phyloP scores from a whole-genome alignment of 2,113 vertebrate genomes.

The Cervus canadensis region DNA sequence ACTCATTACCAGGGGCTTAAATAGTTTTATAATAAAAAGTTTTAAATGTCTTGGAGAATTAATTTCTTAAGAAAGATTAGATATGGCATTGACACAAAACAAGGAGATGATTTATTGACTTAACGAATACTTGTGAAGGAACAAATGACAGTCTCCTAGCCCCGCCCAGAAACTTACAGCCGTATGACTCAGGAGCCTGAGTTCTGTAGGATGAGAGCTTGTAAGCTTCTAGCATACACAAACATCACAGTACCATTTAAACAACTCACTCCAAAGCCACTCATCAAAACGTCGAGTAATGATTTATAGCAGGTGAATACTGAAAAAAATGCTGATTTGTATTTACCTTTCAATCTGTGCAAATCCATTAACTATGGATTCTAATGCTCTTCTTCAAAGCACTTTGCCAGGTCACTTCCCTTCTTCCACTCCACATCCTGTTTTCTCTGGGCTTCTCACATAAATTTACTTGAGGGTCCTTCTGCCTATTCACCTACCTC shows the following conservation, averaged over 20 bases:
- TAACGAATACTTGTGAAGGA: background rate
- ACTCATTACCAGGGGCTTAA: constrained; percentile 9
- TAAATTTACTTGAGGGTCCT: constrained; percentile 31
- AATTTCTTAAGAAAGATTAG: constrained; percentile 36
- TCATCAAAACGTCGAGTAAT: constrained; percentile 6
- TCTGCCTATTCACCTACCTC: background rate
- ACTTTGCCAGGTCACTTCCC: constrained; percentile 17
- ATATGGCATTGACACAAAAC: background rate
- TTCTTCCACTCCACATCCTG: constrained; percentile 35
- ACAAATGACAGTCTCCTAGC: background rate
- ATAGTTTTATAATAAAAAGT: constrained; percentile 20
- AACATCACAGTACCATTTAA: constrained; percentile 7
- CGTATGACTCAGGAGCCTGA: background rate
- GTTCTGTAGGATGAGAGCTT: background rate
- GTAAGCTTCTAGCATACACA: background rate
- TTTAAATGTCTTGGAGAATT: constrained; percentile 34
- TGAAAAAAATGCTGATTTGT: constrained; percentile 37
- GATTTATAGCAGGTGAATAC: constrained; percentile 1
- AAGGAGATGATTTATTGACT: background rate
- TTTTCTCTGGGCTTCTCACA: constrained; percentile 24
- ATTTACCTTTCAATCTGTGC: constrained; percentile 54
- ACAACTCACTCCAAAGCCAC: constrained; percentile 17
- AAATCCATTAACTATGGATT: constrained; percentile 54
- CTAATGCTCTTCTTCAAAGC: constrained; percentile 53
- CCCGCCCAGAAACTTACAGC: background rate